These are phyloP conservation scores for Caenorhabditis briggsae DNA, from an alignment of 1,140 invertebrate genomes.

Conservation along the genomic window DNA sequence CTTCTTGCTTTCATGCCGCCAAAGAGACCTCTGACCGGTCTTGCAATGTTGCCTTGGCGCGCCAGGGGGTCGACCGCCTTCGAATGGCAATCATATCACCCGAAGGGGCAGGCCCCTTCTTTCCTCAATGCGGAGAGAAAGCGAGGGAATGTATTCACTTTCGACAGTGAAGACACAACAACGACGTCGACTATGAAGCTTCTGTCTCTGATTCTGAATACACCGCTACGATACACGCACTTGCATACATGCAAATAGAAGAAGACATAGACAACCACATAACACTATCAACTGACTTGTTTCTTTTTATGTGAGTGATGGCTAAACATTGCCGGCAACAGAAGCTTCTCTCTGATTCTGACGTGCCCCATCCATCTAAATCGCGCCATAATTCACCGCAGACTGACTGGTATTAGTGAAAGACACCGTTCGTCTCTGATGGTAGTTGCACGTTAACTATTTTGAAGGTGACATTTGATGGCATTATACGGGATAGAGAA, in stretches of 20 bases:
- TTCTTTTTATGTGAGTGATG: constrained; percentile 54
- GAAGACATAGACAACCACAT: neutral
- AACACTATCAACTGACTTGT: constrained; percentile 53
- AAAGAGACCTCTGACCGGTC: constrained; percentile 50
- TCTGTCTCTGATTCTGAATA: constrained; percentile 22
- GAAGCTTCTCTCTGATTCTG: constrained; percentile 25
- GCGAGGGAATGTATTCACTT: constrained; percentile 51
- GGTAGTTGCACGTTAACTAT: neutral
- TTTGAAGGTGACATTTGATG: constrained; percentile 32
- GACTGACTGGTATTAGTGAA: constrained; percentile 45
- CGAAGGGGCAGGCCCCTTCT: neutral
- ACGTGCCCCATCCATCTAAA: constrained; percentile 42
- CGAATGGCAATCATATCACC: constrained; percentile 51
- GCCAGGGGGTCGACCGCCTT: constrained; percentile 31
- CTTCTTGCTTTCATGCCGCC: neutral
- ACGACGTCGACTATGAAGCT: constrained; percentile 47
- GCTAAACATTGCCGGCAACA: constrained; percentile 21
- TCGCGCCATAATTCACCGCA: constrained; percentile 40
- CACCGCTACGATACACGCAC: constrained; percentile 32
- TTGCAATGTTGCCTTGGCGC: constrained; percentile 49
- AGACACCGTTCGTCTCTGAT: constrained; percentile 13
- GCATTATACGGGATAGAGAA: neutral
- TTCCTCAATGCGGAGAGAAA: constrained; percentile 17
- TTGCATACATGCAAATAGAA: constrained; percentile 19
- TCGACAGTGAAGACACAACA: neutral